Evolutionary conservation across 1,140 invertebrate species (phyloP).

Genomic region (Stenopsyche tienmushanensis): DNA sequence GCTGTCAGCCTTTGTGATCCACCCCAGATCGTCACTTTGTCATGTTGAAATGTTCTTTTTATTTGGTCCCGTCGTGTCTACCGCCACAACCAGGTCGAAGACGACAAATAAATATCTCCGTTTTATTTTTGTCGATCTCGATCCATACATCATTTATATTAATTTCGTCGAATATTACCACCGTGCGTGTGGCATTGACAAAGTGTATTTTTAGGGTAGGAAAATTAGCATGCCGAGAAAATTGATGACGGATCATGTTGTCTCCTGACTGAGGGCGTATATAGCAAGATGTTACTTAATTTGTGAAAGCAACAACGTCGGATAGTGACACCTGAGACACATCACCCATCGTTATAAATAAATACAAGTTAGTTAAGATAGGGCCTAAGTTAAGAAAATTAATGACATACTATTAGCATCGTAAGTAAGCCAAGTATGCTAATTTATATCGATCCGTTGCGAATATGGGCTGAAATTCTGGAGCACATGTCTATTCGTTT

Average conservation of each 20-base stretch:
- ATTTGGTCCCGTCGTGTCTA: slow-evolving; percentile 11
- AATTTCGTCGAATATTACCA: no score
- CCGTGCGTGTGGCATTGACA: no score
- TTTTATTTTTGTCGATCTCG: no score
- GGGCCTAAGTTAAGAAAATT: background rate
- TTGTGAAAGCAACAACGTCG: background rate
- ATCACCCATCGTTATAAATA: background rate
- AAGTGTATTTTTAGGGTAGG: no score
- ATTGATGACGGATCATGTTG: background rate
- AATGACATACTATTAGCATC: no score
- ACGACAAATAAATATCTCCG: no score
- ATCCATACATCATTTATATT: no score
- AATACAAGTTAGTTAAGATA: background rate
- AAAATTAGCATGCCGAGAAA: no score
- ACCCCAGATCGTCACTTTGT: slow-evolving; percentile 22
- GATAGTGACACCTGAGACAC: background rate
- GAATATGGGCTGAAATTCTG: no score
- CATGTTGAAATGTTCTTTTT: slow-evolving; percentile 30
- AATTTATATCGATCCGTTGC: background rate
- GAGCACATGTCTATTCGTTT: no score
- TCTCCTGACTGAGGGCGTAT: background rate
- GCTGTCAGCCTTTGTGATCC: background rate
- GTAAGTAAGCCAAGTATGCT: background rate
- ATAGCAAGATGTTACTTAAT: background rate
- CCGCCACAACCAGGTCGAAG: no score